Base-by-base conservation (phyloP, 2,888 invertebrate species). In the Perizoma affinitatum region DNA sequence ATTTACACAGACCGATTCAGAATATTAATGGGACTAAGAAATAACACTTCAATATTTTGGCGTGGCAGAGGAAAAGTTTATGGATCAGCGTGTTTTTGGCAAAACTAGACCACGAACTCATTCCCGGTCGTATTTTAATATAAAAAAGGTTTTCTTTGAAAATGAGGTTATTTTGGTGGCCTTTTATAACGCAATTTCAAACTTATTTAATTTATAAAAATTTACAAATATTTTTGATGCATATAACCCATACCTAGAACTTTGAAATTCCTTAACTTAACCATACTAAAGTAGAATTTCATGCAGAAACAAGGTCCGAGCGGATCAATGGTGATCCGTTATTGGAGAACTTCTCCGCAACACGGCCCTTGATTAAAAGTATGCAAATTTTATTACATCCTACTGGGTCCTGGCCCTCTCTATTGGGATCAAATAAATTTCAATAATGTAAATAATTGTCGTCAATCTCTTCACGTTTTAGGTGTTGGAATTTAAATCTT, bases 291-390 rank as follows among this genome's bases (percentile, higher is more conserved):
- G 66, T 62, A 67, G 56, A 78, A 77, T 78, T 79, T 83, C 83
- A 88, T 86, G 81, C 82, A 82, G 78, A 82, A 83, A 84, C 85
- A 86, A 82, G 80, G 76, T 79, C 79, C 60, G 55, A 79, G 80
- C 80, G 83, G 86, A 90, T 91, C 90, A 90, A 90, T 91, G 87
- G 88, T 87, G 82, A 82, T 77, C 82, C 92, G 88, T 90, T 93
- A 93, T 92, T 92, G 92, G 90, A 85, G 91, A 93, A 93, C 90
- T 92, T 93, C 90, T 91, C 92, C 89, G 84, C 92, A 92, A 93
- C 93, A 92, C 86, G 91, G 86, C 83, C 90, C 91, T 92, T 93
- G 93, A 93, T 93, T 93, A 93, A 93, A 93, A 93, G 92, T 93
- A 93, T 93, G 93, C 93, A 92, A 93, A 93, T 93, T 92, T 93